Conservation (phyloP, 2,797 vertebrate genomes). For the Molossus molossus region DNA sequence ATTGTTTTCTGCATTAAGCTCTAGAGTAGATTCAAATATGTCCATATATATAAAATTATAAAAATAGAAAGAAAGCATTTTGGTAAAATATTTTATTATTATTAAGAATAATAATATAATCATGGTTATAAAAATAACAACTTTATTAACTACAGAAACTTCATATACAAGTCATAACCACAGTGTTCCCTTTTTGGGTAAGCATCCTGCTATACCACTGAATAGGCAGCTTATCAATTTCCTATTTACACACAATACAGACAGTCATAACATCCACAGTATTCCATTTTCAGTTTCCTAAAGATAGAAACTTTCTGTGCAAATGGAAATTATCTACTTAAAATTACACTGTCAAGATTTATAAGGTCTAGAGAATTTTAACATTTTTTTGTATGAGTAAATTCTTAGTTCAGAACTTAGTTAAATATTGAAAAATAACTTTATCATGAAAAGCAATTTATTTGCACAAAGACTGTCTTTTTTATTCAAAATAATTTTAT, state of each 20-base stretch:
- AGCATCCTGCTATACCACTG: conserved; percentile 79
- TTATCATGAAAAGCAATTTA: conserved; percentile 20
- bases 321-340: conserved; percentile 82
- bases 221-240: conserved; percentile 85
- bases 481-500: conserved; percentile 32
- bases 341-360: conserved; percentile 86
- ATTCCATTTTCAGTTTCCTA: conserved; percentile 85
- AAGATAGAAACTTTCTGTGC: conserved; percentile 80
- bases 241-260: conserved; percentile 85
- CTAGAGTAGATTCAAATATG: background rate
- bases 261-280: conserved; percentile 81
- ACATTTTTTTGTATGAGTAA: background rate
- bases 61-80: conserved; percentile 83
- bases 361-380: conserved; percentile 56
- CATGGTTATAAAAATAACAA: conserved; percentile 93
- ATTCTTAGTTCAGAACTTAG: conserved; percentile 60
- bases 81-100: conserved; percentile 93
- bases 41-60: conserved; percentile 53
- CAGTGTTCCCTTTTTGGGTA: conserved; percentile 87
- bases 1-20: conserved; percentile 24
- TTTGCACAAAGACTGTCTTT: background rate
- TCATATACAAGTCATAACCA: conserved; percentile 89
- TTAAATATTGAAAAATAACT: conserved; percentile 51
- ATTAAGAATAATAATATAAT: conserved; percentile 90
- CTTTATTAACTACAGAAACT: conserved; percentile 89